Evolutionary conservation across 2,797 vertebrate genomes (phyloP).

Genomic region (Tadarida brasiliensis): DNA sequence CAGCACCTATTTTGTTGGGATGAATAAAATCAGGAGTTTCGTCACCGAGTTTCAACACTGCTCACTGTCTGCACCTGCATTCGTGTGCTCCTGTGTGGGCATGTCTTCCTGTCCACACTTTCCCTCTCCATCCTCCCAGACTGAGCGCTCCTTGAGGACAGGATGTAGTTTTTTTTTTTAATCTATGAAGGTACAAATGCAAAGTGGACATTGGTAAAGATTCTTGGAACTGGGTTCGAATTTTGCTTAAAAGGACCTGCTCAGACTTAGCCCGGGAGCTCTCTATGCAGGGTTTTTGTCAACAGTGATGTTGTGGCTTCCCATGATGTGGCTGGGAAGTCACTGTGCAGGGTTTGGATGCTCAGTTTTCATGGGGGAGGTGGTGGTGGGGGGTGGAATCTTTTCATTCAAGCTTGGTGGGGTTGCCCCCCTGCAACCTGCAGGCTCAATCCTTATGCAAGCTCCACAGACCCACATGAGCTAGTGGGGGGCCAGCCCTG

Average conservation of each 20-base stretch:
- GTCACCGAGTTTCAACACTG: background rate
- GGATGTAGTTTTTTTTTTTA: background rate
- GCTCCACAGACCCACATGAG: background rate
- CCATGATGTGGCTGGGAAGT: background rate
- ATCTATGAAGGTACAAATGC: background rate
- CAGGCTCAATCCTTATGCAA: fast-evolving
- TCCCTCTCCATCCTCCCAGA: too few relatives aligned
- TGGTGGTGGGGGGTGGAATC: background rate
- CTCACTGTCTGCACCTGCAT: background rate
- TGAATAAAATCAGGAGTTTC: background rate
- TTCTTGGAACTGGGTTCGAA: background rate
- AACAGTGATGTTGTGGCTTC: background rate
- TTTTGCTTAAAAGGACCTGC: background rate
- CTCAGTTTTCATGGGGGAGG: background rate
- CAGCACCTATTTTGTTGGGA: background rate
- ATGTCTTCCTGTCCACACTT: background rate
- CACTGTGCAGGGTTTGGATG: background rate
- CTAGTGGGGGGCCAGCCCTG: background rate
- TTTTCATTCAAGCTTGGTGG: background rate
- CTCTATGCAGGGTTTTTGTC: background rate
- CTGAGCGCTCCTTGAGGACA: background rate
- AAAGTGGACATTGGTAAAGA: background rate
- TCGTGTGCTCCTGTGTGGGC: background rate
- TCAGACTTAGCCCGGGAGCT: background rate
- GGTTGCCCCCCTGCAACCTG: background rate